These are phyloP conservation scores for Halcyon leucocephala DNA, from an alignment of 2,797 vertebrate species.

Conservation along the genomic window DNA sequence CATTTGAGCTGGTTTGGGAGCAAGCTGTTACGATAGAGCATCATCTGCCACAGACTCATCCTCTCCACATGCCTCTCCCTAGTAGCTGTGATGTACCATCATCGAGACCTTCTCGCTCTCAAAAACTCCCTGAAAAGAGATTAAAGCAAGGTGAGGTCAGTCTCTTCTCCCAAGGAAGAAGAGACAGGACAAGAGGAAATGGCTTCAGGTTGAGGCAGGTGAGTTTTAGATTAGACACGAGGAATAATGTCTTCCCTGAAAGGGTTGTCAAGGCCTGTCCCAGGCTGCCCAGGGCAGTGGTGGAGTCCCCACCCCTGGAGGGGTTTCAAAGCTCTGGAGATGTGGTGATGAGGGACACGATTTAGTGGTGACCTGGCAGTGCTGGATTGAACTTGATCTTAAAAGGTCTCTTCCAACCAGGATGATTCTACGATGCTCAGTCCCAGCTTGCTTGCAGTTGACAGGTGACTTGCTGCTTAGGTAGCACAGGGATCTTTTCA, in stretches of 20 bases:
- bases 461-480: neutral
- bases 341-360: neutral
- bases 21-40: neutral
- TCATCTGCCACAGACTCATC: neutral
- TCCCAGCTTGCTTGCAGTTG: neutral
- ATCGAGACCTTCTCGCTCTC: neutral
- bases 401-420: neutral
- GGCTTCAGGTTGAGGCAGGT: neutral
- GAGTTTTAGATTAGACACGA: neutral
- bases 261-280: neutral
- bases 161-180: neutral
- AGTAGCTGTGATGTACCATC: neutral
- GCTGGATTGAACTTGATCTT: neutral
- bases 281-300: neutral
- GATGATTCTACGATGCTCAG: neutral
- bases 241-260: neutral
- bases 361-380: neutral
- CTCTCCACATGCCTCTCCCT: rapidly evolving
- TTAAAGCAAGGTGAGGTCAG: neutral
- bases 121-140: neutral
- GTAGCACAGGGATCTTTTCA: neutral
- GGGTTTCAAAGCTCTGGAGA: neutral
- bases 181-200: neutral
- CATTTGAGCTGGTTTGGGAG: neutral
- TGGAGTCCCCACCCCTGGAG: neutral